Base-by-base conservation (phyloP, 2,888 invertebrate genomes). In the Lucinisca nassula region DNA sequence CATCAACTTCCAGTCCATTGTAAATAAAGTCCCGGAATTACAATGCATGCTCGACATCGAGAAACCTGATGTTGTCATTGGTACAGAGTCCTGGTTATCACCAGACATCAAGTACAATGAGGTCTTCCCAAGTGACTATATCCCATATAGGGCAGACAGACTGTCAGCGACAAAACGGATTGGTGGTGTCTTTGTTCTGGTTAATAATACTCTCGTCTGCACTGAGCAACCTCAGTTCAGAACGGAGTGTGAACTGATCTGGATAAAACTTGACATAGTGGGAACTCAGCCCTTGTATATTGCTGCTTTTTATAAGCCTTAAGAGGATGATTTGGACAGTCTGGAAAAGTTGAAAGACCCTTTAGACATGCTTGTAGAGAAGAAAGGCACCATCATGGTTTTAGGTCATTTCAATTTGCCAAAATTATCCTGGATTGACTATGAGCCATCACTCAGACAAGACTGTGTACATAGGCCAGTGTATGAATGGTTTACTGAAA, bases 61-160 rank as follows among this genome's bases (percentile, higher is more conserved):
- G 30, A 61, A 27, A 61, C 61, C 61, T 27, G 61, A 61, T 61
- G 30, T 61, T 61, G 30, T 61, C 24, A 27, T 74, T n/a, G 74
- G 74, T 4, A 74, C 74, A 3, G 74, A 74, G 49, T 74, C 74
- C 74, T 74, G 49, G 49, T 27, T 74, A 8, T 38, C 37, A 51
- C 35, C 76, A 32, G 49, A 61, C 17, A 45, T 45, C 8, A 45
- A 17, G 17, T 8, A 45, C 17, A 45, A 17, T 17, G 45, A 45
- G 45, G 30, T 61, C 27, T 61, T 61, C 30, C 61, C 61, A 8
- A 27, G 30, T 30, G 61, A 30, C 30, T 61, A 61, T 30, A 61
- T 17, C 30, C 61, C 61, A 61, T 30, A 27, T 61, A 61, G 61
- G 61, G 61, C 61, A 3, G 61, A 61, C 30, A 61, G 61, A 61